phyloP scores from a whole-genome alignment of 2,113 vertebrate genomes.

The Cyphomyrus plagiostoma region DNA sequence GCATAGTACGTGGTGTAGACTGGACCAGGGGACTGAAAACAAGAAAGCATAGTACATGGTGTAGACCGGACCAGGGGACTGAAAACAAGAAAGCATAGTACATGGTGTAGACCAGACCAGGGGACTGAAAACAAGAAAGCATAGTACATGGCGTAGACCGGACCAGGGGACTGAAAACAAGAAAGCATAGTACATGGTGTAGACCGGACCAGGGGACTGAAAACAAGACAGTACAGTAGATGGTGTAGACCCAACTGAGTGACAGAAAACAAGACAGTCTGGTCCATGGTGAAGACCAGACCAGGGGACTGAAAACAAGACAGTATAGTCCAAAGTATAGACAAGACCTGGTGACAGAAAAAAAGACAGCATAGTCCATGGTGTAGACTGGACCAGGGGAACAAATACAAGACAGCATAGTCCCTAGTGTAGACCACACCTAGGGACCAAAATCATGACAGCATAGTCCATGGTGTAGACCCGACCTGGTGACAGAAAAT shows the following conservation, averaged over 20 bases:
- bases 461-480: not conserved
- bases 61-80: no score
- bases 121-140: no score
- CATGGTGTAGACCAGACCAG: no score
- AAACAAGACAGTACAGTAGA: no score
- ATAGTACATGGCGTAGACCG: no score
- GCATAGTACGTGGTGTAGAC: not conserved
- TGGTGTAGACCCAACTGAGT: no score
- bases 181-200: not conserved
- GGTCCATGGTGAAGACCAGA: not conserved
- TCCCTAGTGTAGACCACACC: no score
- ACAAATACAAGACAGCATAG: no score
- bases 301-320: not conserved
- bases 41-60: no score
- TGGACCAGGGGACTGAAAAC: not conserved
- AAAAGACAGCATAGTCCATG: not conserved
- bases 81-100: no score
- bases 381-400: no score
- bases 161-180: not conserved
- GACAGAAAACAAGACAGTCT: not conserved
- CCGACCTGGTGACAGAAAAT: not conserved
- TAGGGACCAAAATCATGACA: not conserved
- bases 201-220: no score
- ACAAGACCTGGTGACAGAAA: not conserved
- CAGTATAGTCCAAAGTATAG: not conserved